Base-by-base conservation (phyloP, 2,797 vertebrate species). In the Delichon dasypus region DNA sequence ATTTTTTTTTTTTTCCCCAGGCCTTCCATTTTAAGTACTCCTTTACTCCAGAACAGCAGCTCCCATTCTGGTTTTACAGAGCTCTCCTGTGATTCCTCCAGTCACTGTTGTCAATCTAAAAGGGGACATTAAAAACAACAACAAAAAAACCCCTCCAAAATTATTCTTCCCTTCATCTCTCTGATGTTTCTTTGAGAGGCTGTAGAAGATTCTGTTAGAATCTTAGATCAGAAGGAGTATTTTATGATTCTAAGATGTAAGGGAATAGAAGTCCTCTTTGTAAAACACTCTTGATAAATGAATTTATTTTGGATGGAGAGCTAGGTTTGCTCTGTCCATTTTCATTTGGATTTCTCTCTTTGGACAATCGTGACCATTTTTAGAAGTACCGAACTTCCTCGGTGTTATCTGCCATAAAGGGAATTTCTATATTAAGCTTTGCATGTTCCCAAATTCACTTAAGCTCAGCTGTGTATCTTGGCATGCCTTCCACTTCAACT, bases 391-490 rank as follows among this genome's bases (percentile, higher is more conserved):
- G 17, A 85, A 85, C 89, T 75, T 94, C 47, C 80, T 50, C 10
- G 9, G 29, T 13, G 1, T 92, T 94, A 79, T 64, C 64, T 87
- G 18, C 87, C 60, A 10, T 79, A 83, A 95, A 81, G 85, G 84
- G 70, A 53, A 72, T 93, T 93, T 93, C 83, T 96, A 86, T 95
- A 88, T 95, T 95, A 90, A 97, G 88, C 66, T 85, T 67, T 2
- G 15, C 34, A 2, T 26, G 73, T 73, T 88, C 83, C 79, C 47
- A 48, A 2, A 88, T 73, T 76, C 65, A 74, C 82, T 95, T 88
- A 57, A 61, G 82, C 61, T 93, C 66, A 74, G 79, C 84, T 81
- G 77, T 90, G 79, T 60, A 22, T 84, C 85, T 96, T 94, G 73
- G 91, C 74, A 54, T 58, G 64, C 45, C 61, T 81, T 92, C 75